Percentiles rank a stretch among this genome's conserved stretches.
Conservation (phyloP, 2,797 vertebrate genomes). For the Cuculus canorus region DNA sequence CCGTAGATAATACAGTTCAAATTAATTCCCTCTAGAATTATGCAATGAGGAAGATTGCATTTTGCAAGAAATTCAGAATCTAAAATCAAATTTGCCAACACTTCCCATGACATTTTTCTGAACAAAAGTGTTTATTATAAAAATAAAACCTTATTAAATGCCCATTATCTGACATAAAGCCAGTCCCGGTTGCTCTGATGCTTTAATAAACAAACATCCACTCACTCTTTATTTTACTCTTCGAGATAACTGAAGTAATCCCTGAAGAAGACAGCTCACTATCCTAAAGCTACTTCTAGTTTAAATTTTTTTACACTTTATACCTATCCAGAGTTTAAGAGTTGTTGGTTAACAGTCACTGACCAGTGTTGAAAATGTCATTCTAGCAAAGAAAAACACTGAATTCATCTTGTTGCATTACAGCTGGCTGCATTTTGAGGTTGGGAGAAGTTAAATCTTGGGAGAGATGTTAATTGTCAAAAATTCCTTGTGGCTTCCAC, state of each 20-base stretch:
- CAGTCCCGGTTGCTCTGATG: neutral
- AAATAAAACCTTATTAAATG: neutral
- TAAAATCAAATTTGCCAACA: neutral
- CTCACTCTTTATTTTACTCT: neutral
- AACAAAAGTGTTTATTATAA: neutral
- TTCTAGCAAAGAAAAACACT: neutral
- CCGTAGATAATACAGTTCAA: neutral
- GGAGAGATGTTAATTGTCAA: neutral
- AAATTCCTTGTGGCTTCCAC: neutral
- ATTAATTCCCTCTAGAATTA: neutral
- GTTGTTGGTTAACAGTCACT: neutral
- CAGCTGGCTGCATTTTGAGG: neutral
- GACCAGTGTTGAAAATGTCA: neutral
- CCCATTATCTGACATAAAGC: neutral
- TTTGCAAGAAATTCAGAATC: neutral
- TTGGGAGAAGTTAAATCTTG: neutral
- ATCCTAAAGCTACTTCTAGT: conserved; percentile 29
- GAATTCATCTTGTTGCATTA: neutral
- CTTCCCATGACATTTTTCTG: neutral
- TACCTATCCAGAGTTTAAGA: neutral
- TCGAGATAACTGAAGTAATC: conserved; percentile 19
- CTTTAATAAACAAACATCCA: neutral
- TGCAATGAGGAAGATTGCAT: neutral
- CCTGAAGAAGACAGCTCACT: neutral
- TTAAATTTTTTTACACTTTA: neutral